Base-by-base conservation (phyloP, 92 coral and sea anemone genomes). In the Plumapathes pennacea region DNA sequence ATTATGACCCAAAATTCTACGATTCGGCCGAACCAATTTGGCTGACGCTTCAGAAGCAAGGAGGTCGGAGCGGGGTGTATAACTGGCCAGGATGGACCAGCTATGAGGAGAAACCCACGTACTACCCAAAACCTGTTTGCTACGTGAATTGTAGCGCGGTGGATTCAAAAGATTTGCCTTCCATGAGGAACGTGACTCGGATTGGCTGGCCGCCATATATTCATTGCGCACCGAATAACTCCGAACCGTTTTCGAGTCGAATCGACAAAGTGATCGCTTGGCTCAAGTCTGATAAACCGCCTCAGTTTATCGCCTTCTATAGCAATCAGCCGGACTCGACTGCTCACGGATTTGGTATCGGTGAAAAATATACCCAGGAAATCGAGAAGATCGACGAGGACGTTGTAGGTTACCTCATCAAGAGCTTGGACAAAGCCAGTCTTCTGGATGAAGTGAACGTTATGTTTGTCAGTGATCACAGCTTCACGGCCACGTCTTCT, bases 51-150 rank as follows among this genome's bases (percentile, higher is more conserved):
- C 89, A 92, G 56, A 84, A 72, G 47, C 72, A 52, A 11, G 98
- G 98, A 11, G 86, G 86, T 4, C 38, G 74, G 10, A 89, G 97
- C 24, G 98, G 85, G 24, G 69, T 92, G 32, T 74, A 81, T 44
- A 83, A 55, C 52, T 92, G 98, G 96, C 98, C 98, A 1, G 98
- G 98, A 14, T 92, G 52, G 26, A 78, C 42, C 12, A 81, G 95
- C 28, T 74, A 92, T 14, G 39, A 66, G 5, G 70, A 84, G 47
- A 92, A 68, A 48, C 92, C 98, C 4, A 76, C 67, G 32, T 77
- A 55, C 58, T 65, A 81, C 49, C 62, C 75, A 71, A 56, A 85
- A 74, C 61, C 77, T 48, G 60, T 48, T 29, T 70, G 76, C 60
- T 46, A 41, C 7, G 76, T 71, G 1, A 77, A 86, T 60, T 86